Evolutionary conservation across 2,113 vertebrate genomes (phyloP).

Genomic region (Limnothrissa miodon): DNA sequence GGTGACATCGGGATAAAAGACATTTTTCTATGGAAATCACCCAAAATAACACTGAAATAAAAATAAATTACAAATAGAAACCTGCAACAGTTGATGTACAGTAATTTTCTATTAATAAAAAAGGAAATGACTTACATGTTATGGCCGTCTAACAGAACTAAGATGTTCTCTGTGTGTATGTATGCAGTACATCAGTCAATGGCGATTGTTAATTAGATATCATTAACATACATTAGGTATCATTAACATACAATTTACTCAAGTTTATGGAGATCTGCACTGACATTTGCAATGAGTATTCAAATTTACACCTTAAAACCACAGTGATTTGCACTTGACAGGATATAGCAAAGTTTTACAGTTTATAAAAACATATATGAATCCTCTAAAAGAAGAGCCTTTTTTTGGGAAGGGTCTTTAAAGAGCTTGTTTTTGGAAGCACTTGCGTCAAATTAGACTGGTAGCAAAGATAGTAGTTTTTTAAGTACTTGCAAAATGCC

Average conservation of each 20-base stretch:
- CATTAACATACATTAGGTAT: too few species aligned
- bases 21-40: background rate
- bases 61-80: background rate
- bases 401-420: background rate
- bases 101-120: background rate
- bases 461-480: conserved; percentile 44
- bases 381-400: background rate
- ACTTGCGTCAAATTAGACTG: background rate
- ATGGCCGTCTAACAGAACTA: background rate
- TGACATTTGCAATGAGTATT: background rate
- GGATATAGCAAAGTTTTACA: background rate
- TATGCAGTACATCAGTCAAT: too few species aligned
- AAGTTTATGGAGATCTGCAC: background rate
- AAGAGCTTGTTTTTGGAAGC: background rate
- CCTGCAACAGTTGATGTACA: background rate
- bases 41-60: background rate
- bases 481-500: conserved; percentile 55
- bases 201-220: too few species aligned
- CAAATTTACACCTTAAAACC: background rate
- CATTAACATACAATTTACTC: too few species aligned
- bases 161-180: background rate
- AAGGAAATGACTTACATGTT: background rate
- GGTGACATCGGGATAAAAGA: too few species aligned
- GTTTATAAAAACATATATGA: background rate
- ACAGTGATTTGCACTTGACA: background rate